Evolutionary conservation across 2,888 invertebrate genomes (phyloP), one percentile per base, ranked within the genome.

Genomic region (Plusia festucae): DNA sequence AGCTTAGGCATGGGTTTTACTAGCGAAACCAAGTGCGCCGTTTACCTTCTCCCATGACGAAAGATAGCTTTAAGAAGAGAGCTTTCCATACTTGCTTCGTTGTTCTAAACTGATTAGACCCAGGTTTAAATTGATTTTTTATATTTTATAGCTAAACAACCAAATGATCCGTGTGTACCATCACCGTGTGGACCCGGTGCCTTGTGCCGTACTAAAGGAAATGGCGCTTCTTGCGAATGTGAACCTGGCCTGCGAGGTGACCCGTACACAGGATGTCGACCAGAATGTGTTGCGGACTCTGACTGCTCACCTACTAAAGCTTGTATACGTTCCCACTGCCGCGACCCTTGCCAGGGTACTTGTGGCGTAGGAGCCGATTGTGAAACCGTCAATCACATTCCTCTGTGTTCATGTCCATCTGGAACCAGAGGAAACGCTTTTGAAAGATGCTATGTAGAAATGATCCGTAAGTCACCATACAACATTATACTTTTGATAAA

Each of bases 221-320:
- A 95, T 16, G 95, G 96, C 4, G 97, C 98, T 0, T 96, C 96
- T 59, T 98, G 98, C 84, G 95, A 96, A 61, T 98, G 98, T 90
- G 92, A 97, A 63, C 95, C 96, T 34, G 97, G 97, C 65, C 96
- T 97, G 79, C 96, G 96, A 73, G 97, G 98, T 22, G 97, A 97
- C 89, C 97, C 97, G 0, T 97, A 97, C 86, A 96, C 97, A 71
- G 96, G 96, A 52, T 97, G 97, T 84, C 95, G 97, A 75, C 98
- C 98, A 0, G 98, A 98, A 90, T 98, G 98, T 89, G 95, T 98
- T 3, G 97, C 97, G 60, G 98, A 98, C 85, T 97, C 97, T n/a
- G 98, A 98, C 82, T 99, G 98, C 90, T 96, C 98, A 0, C 96
- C 97, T 63, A 96, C 98, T 75, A 96, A 97, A 79, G 97, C 98